Conservation (phyloP, 2,797 vertebrate genomes). For the Pristis pectinata region DNA sequence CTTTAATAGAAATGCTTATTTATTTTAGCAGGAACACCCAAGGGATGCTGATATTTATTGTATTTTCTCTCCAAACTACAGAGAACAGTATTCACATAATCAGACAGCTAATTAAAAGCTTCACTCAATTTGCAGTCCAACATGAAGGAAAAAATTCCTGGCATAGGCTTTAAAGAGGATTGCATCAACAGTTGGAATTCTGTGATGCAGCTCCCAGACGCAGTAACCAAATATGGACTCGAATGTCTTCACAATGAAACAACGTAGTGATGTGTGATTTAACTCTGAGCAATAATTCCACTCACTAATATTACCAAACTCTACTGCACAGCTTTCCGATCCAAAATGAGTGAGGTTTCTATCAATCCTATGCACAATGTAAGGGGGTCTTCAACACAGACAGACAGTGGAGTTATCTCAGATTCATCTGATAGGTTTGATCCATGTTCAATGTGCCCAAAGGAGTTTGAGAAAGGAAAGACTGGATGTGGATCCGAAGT, state of each 20-base stretch:
- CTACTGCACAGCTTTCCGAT: constrained; percentile 41
- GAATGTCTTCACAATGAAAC: background rate
- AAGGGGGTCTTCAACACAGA: constrained; percentile 42
- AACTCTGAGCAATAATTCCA: background rate
- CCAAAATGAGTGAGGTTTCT: constrained; percentile 44
- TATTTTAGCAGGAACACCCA: background rate
- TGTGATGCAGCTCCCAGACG: no score
- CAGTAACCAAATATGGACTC: background rate
- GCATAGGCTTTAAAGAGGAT: background rate
- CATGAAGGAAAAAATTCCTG: no score
- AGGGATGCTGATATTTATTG: background rate
- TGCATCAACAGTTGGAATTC: background rate
- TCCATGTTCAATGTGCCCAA: background rate
- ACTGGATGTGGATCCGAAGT: no score
- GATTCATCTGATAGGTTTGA: constrained; percentile 36
- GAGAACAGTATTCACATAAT: background rate
- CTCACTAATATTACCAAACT: constrained; percentile 29
- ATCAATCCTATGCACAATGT: constrained; percentile 35
- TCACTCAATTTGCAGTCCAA: background rate
- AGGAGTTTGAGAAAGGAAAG: background rate
- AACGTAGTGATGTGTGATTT: no score
- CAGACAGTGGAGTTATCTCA: constrained; percentile 38
- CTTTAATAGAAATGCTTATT: background rate
- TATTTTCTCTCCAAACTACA: background rate
- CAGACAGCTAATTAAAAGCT: background rate